Evolutionary conservation across 2,888 invertebrate genomes (phyloP), one percentile per base, ranked within the genome.

Genomic region (Drosophila subsilvestris): DNA sequence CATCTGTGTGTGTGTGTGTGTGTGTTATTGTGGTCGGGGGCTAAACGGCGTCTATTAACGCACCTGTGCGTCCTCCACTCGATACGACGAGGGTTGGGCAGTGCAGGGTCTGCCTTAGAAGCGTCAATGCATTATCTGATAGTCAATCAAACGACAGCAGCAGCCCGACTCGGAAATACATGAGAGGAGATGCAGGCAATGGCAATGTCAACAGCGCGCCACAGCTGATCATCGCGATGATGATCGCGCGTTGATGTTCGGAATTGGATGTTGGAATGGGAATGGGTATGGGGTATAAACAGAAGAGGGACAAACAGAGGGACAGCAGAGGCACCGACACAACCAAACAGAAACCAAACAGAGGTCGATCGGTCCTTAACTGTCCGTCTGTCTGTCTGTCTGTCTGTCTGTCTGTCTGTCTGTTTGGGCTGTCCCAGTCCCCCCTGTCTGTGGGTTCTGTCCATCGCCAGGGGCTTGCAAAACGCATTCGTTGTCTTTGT

Each of bases 81-180:
- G 29, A 32, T 32, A 12, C 45, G 29, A 42, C 6, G 20, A 25
- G 25, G 25, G 6, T 18, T 27, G 54, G 43, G 50, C 29, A 20
- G 51, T 9, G 18, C 20, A 37, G n/a, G 45, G 49, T 42, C 80
- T 80, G 79, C 83, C 79, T 78, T 62, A 79, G 87, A 87, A 75
- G 85, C 85, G 85, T 87, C 87, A 87, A 76, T 76, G 75, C 77
- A 74, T 80, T 86, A 85, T 81, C 77, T 67, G 76, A 74, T 73
- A 80, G 71, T 82, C 87, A 82, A 85, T 85, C 85, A 74, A 79
- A 83, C 60, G 65, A 42, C 72, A 63, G 70, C 72, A 63, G 70
- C 61, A 73, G 81, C 74, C 63, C 53, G 25, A 63, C 53, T 57
- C 17, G 17, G 12, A 29, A 17, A 51, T 48, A 51, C 37, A 14